Conservation (phyloP, 2,888 invertebrate genomes). For the Lasiommata megera region DNA sequence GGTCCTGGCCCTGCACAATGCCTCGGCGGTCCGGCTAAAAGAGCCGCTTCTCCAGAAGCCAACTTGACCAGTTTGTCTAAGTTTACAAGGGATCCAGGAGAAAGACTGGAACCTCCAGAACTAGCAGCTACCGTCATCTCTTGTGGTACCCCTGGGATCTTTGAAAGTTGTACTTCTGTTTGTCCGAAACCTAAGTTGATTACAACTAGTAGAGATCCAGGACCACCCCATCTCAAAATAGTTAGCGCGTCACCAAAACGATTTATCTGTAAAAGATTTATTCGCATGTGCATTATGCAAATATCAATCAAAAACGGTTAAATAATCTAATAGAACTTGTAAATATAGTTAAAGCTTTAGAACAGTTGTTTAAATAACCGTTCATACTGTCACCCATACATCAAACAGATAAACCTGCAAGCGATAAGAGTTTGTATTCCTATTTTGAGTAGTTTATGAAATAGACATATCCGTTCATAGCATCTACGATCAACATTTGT, state of each 20-base stretch:
- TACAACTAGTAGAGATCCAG: constrained; percentile 60
- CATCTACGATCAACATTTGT: no score
- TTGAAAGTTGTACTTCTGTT: constrained; percentile 70
- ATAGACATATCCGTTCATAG: no score
- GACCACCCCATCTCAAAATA: constrained; percentile 64
- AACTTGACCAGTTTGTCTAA: constrained; percentile 56
- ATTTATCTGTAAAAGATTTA: constrained; percentile 65
- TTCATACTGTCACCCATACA: not conserved
- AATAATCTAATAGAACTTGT: no score
- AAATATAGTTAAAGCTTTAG: no score
- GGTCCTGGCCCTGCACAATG: constrained; percentile 74
- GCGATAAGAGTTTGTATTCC: not conserved
- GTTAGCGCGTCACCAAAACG: constrained; percentile 75
- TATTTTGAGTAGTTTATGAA: not conserved
- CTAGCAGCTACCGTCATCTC: constrained; percentile 64
- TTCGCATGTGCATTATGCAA: not conserved
- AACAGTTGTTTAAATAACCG: not conserved
- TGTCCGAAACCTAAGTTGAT: constrained; percentile 70
- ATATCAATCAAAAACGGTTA: not conserved
- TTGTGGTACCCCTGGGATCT: constrained; percentile 59
- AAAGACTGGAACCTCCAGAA: constrained; percentile 55
- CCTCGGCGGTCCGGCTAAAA: constrained; percentile 62
- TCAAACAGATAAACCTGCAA: not conserved
- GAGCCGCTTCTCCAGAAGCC: constrained; percentile 57
- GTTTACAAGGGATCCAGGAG: constrained; percentile 52